Evolutionary conservation across 2,888 invertebrate genomes (phyloP).

Genomic region (Luperina nickerlii): DNA sequence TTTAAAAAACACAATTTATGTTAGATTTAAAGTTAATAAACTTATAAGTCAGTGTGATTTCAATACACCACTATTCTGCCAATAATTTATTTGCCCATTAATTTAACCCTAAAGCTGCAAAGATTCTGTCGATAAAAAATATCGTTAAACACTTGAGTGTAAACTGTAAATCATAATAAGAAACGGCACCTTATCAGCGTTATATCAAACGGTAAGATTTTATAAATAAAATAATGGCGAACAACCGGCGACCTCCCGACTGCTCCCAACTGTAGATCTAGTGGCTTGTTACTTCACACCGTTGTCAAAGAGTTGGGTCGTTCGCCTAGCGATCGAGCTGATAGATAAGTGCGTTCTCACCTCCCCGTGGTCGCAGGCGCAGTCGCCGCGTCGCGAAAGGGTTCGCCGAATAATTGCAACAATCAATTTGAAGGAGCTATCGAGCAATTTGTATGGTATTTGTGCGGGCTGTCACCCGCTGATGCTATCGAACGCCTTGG

Average conservation of each 20-base stretch:
- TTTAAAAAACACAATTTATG: background rate
- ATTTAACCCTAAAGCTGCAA: slow-evolving; percentile 68
- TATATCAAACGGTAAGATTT: slow-evolving; percentile 80
- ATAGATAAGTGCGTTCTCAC: slow-evolving; percentile 89
- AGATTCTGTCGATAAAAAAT: slow-evolving; percentile 67
- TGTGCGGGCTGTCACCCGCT: slow-evolving; percentile 90
- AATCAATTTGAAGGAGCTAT: slow-evolving; percentile 89
- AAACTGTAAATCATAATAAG: slow-evolving; percentile 78
- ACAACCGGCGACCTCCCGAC: slow-evolving; percentile 80
- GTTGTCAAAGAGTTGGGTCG: slow-evolving; percentile 86
- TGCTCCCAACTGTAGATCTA: slow-evolving; percentile 69
- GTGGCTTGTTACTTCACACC: slow-evolving; percentile 85
- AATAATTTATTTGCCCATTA: slow-evolving; percentile 42
- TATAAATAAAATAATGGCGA: slow-evolving; percentile 85
- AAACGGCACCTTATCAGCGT: slow-evolving; percentile 77
- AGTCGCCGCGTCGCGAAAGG: slow-evolving; percentile 81
- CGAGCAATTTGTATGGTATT: slow-evolving; percentile 90
- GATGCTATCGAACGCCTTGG: slow-evolving; percentile 87
- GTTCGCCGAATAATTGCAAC: slow-evolving; percentile 90
- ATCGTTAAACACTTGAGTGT: slow-evolving; percentile 76
- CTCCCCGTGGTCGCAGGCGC: slow-evolving; percentile 84
- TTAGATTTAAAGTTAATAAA: background rate
- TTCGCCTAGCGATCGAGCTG: slow-evolving; percentile 77
- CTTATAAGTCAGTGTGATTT: background rate
- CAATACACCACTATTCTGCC: slow-evolving; percentile 28